Evolutionary conservation across 2,113 vertebrate species (phyloP).

Genomic region (Cervus canadensis): DNA sequence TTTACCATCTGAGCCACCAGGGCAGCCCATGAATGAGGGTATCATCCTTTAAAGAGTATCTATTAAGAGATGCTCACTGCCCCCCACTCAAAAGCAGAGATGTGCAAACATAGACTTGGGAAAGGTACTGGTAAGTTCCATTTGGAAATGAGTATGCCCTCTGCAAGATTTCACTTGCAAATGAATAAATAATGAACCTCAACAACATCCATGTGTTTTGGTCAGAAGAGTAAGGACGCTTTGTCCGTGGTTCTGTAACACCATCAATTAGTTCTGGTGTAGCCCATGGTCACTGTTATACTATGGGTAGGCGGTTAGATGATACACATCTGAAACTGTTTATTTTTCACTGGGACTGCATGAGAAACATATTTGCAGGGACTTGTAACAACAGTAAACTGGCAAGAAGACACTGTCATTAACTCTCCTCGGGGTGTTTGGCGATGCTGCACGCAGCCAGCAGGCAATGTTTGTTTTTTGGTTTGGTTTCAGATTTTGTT

Average conservation of each 20-base stretch:
- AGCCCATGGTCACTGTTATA: background rate
- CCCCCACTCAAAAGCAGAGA: background rate
- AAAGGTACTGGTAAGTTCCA: slow-evolving; percentile 22
- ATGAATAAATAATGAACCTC: slow-evolving; percentile 33
- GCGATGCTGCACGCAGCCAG: background rate
- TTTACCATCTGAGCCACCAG: background rate
- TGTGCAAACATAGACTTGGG: background rate
- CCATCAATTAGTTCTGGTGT: background rate
- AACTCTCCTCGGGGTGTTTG: background rate
- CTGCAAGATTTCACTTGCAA: background rate
- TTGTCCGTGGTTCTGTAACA: background rate
- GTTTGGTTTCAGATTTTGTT: slow-evolving; percentile 14
- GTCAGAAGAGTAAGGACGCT: background rate
- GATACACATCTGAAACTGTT: background rate
- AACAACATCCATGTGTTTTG: background rate
- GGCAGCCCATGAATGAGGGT: background rate
- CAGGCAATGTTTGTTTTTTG: background rate
- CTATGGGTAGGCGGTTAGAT: background rate
- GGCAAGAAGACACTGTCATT: background rate
- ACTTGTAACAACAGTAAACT: background rate
- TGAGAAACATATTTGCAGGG: background rate
- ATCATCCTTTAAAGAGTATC: background rate
- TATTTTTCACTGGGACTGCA: background rate
- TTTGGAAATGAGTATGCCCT: slow-evolving; percentile 12
- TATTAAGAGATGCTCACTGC: background rate